Base-by-base conservation (phyloP, 2,888 invertebrate genomes). In the Lasioglossum calceatum region DNA sequence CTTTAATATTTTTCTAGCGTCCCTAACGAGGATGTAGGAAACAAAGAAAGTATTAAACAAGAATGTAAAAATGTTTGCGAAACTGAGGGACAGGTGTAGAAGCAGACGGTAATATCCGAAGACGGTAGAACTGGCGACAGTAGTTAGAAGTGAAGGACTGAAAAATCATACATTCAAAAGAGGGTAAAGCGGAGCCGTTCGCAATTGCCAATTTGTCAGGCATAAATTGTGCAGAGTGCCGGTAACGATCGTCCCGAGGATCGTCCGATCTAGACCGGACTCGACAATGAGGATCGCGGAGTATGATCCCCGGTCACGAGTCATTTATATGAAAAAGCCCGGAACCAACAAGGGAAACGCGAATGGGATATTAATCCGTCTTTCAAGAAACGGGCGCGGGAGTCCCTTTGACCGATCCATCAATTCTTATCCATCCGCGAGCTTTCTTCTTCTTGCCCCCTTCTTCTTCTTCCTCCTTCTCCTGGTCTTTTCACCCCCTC, bases 351-450 rank as follows among this genome's bases (percentile, higher is more conserved):
- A 32, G 47, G 70, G 71, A 64, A 80, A 73, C 72, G 61, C 77
- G 82, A 76, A 77, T 58, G 74, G 79, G 77, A 80, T 82, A 87
- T 82, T 82, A 85, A 82, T 82, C 76, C 76, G 76, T 84, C 80
- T 73, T 78, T 81, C 44, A 76, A 77, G 81, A 79, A 80, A 32
- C 71, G 42, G n/a, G 36, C 71, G 14, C 39, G 39, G n/a, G 70
- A 81, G 42, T 32, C n/a, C 76, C 73, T 61, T 77, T 50, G 77
- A 81, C 70, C 87, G 79, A 80, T 82, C 88, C 89, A 91, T 92
- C 92, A 91, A 92, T 92, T 91, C 92, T 91, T 87, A 87, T 88
- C 90, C 86, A 73, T 70, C 88, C 81, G 84, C 61, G 81, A 80
- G 81, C 81, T 75, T 32, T 70, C 77, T 39, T 70, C 77, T 39